Conservation (phyloP, 2,888 invertebrate species). For the Drosophila borborema region DNA sequence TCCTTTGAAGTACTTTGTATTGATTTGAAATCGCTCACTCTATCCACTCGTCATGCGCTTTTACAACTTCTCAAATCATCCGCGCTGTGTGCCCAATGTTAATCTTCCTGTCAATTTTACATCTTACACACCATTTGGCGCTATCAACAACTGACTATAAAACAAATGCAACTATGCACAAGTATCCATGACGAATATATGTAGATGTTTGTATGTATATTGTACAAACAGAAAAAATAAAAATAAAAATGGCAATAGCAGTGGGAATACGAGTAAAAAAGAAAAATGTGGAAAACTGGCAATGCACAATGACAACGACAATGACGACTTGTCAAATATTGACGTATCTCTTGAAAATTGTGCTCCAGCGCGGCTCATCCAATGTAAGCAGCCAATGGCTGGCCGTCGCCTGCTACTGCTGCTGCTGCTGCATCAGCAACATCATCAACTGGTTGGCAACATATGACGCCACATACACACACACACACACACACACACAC, state of each 20-base stretch:
- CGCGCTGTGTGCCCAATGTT: conserved; percentile 33
- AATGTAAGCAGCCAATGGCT: conserved; percentile 77
- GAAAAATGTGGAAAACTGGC: conserved; percentile 41
- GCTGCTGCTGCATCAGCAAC: conserved; percentile 69
- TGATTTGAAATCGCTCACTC: neutral
- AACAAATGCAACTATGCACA: conserved; percentile 68
- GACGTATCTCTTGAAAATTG: conserved; percentile 83
- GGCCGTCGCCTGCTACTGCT: conserved; percentile 14
- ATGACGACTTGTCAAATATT: conserved; percentile 82
- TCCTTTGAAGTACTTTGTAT: neutral
- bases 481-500: conserved; percentile 5
- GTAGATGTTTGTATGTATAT: neutral
- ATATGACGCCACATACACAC: conserved; percentile 62
- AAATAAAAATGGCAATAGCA: conserved; percentile 13
- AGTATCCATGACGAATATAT: conserved; percentile 51
- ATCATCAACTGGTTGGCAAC: conserved; percentile 81
- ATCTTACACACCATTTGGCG: conserved; percentile 59
- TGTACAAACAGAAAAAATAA: neutral
- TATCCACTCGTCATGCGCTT: neutral
- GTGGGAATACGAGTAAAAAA: conserved; percentile 14
- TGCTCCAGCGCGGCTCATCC: conserved; percentile 80
- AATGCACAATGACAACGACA: conserved; percentile 69
- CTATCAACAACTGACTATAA: conserved; percentile 42
- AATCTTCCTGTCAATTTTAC: conserved; percentile 32
- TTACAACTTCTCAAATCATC: conserved; percentile 15